These are phyloP conservation scores for Microtus richardsoni DNA, from an alignment of 2,113 vertebrate species.

Conservation along the genomic window DNA sequence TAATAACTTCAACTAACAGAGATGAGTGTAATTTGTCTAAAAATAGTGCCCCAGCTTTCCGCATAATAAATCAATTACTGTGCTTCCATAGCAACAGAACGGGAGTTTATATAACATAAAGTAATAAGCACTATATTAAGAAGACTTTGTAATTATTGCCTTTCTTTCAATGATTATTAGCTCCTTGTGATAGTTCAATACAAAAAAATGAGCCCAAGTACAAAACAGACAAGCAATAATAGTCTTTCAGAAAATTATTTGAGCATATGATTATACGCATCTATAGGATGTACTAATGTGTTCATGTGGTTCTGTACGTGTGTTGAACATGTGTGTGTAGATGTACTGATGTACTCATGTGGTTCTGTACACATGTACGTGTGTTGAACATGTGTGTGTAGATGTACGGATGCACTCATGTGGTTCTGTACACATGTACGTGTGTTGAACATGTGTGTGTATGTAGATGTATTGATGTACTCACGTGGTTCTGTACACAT, in stretches of 20 bases:
- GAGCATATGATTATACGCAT: not conserved
- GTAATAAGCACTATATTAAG: slow-evolving; percentile 39
- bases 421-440: not conserved
- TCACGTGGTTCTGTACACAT: not conserved
- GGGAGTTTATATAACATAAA: slow-evolving; percentile 6
- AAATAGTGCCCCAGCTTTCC: slow-evolving; percentile 57
- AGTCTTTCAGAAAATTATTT: not conserved
- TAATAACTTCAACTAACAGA: slow-evolving; percentile 60
- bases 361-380: not conserved
- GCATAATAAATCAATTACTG: slow-evolving; percentile 56
- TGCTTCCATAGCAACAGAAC: slow-evolving; percentile 47
- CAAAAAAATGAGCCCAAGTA: slow-evolving; percentile 33
- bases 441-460: not conserved
- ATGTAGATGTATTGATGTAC: not conserved
- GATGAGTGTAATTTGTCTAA: slow-evolving; percentile 59
- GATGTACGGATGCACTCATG: not conserved
- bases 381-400: not conserved
- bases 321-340: not conserved
- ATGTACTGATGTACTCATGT: no score
- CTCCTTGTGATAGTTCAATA: not conserved
- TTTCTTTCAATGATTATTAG: slow-evolving; percentile 49
- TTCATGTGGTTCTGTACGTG: not conserved
- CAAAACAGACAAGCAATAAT: slow-evolving; percentile 21
- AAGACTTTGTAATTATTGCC: slow-evolving; percentile 1
- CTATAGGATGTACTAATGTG: not conserved